Evolutionary conservation across 2,888 invertebrate genomes (phyloP), one percentile per base, ranked within the genome.

Genomic region (Xestia c-nigrum): DNA sequence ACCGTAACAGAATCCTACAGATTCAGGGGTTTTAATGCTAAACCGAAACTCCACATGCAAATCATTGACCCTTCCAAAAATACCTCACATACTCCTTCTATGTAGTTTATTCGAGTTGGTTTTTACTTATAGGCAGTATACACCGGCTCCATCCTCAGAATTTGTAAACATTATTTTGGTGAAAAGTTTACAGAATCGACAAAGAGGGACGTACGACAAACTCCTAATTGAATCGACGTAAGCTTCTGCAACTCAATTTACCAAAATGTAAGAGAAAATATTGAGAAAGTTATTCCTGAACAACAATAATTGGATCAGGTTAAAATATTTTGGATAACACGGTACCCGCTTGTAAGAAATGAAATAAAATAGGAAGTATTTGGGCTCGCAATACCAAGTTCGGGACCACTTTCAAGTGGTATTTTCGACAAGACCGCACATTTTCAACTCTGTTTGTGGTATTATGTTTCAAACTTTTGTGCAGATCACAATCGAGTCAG

Each of bases 401-500:
- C 64, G 73, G 81, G 69, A 81, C 95, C 95, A 95, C 94, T 95
- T 94, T 74, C 82, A 94, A 94, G 95, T 96, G 95, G 95, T 84
- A 91, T 95, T 95, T 82, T 84, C 78, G 86, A 88, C 89, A 89
- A 93, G 92, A 92, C 92, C 91, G 92, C 89, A 92, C 89, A 89
- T 92, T 92, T 90, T 91, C 89, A 91, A 91, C 89, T 76, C 87
- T 90, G 91, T 92, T 91, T 89, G 90, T 92, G 92, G 90, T 91
- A 93, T 91, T 91, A 90, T 92, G 90, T 93, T 92, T 90, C 92
- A 91, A 94, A 94, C 91, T 91, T 94, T 91, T 92, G 93, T 93
- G 93, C 93, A 93, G 93, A 93, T 94, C 92, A 93, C 93, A 94
- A 93, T 93, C 91, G 85, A 90, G 93, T 93, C 94, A 93, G 94